Conservation (phyloP, 2,113 vertebrate species). For the Rhineura floridana region DNA sequence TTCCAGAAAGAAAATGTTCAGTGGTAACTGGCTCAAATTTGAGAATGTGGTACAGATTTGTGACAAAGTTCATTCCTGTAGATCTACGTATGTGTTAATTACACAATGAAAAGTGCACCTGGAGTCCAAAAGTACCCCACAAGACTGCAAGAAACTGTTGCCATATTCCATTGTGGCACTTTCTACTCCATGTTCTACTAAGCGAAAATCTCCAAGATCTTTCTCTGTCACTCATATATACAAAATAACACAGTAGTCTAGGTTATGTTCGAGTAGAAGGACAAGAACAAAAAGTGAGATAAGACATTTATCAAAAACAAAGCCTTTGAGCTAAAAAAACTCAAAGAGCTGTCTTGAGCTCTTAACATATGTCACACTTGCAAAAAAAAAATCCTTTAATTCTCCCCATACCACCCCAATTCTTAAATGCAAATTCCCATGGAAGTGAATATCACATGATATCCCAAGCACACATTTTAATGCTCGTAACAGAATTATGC, state of each 20-base stretch:
- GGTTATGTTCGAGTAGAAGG: not conserved
- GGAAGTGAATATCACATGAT: not conserved
- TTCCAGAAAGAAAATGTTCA: too few species aligned
- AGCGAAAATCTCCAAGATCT: not conserved
- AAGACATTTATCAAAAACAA: not conserved
- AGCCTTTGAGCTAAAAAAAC: not conserved
- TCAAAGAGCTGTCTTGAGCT: not conserved
- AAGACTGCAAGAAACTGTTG: too few species aligned
- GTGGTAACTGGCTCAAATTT: too few species aligned
- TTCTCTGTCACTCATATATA: too few species aligned
- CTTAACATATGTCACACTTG: not conserved
- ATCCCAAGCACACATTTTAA: not conserved
- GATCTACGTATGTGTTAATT: too few species aligned
- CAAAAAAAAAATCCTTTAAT: not conserved
- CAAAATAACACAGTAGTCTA: not conserved
- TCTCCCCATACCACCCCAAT: not conserved
- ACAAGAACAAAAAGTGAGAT: not conserved
- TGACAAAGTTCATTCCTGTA: too few species aligned
- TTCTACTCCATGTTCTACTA: not conserved
- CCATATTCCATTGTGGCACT: not conserved
- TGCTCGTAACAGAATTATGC: not conserved
- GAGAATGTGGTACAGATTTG: too few species aligned
- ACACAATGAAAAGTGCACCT: too few species aligned
- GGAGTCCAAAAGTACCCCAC: too few species aligned
- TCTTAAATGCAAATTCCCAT: not conserved